Evolutionary conservation across 2,113 vertebrate genomes (phyloP), one percentile per base, ranked within the genome.

Genomic region (Natator depressus): DNA sequence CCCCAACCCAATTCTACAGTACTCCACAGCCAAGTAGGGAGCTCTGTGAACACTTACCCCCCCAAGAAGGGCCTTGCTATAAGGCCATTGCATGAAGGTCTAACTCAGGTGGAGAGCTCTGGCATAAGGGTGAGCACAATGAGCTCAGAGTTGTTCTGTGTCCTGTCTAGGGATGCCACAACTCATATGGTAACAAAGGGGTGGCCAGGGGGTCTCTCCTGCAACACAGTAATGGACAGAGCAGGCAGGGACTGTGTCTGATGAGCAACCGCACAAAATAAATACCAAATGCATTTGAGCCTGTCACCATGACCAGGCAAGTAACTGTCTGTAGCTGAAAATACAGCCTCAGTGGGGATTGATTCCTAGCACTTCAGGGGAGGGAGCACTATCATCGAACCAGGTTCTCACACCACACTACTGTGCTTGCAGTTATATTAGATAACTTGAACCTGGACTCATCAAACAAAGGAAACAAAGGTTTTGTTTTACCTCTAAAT

Each of bases 271-370:
- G 54, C 76, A 79, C 89, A 89, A 16, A 85, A 2, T 0, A 25
- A 50, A 35, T 47, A 69, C 13, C 24, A 47, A 47, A n/a, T 5
- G 0, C 0, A 12, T 0, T 0, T 3, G 38, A 78, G 54, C 8
- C 10, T 78, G 83, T 22, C 87, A 35, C 3, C 27, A 46, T 76
- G 75, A 22, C 54, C 79, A 80, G 16, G 91, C 50, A 91, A 81
- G 79, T 46, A 81, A 38, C 24, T 25, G 42, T 42, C 75, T 4
- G 25, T 16, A 3, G 25, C 42, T 29, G 69, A 24, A 29, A 35
- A 8, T 10, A 16, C 81, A 83, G 25, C 38, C 24, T 17, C 13
- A 86, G 29, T 31, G n/a, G 12, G 57, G 11, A 29, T 27, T 50
- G 7, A 57, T 92, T 95, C 92, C 85, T 89, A 10, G 20, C 27